Conservation (phyloP, 2,113 vertebrate genomes). For the Leuciscus idus region DNA sequence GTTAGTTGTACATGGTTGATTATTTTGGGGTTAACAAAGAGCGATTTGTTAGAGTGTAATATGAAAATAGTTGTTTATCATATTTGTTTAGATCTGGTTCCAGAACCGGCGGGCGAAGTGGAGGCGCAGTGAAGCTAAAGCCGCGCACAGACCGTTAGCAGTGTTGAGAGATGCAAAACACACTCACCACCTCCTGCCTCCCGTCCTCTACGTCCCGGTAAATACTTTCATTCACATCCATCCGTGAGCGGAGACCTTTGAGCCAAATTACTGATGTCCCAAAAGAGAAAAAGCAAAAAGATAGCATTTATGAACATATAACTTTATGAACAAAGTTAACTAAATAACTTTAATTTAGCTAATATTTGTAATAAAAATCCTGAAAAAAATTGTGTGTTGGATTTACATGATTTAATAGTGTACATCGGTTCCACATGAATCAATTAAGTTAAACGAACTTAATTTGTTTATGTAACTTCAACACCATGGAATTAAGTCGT, state of each 20-base stretch:
- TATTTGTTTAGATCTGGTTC: slow-evolving; percentile 62
- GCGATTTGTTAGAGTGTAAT: too few species aligned
- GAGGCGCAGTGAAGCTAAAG: slow-evolving; percentile 55
- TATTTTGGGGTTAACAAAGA: too few species aligned
- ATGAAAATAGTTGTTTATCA: not conserved
- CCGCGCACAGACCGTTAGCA: not conserved
- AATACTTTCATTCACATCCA: not conserved
- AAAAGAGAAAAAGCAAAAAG: not conserved
- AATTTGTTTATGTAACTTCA: too few species aligned
- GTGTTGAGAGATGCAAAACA: not conserved
- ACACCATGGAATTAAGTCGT: too few species aligned
- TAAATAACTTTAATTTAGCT: not conserved
- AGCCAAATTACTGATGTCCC: not conserved
- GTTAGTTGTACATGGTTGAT: too few species aligned
- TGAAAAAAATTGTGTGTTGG: too few species aligned
- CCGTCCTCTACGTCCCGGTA: slow-evolving; percentile 39
- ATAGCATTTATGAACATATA: not conserved
- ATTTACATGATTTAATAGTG: too few species aligned
- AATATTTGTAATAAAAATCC: not conserved
- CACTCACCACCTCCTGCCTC: not conserved
- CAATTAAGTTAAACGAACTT: too few species aligned
- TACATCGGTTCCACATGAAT: too few species aligned
- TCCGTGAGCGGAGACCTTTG: not conserved
- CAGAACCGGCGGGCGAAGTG: slow-evolving; percentile 66
- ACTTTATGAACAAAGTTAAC: too few species aligned